A percentile compares a stretch with the other conserved stretches of the same genome.
Evolutionary conservation across 2,888 invertebrate species (phyloP).

Genomic region (Operophtera brumata): DNA sequence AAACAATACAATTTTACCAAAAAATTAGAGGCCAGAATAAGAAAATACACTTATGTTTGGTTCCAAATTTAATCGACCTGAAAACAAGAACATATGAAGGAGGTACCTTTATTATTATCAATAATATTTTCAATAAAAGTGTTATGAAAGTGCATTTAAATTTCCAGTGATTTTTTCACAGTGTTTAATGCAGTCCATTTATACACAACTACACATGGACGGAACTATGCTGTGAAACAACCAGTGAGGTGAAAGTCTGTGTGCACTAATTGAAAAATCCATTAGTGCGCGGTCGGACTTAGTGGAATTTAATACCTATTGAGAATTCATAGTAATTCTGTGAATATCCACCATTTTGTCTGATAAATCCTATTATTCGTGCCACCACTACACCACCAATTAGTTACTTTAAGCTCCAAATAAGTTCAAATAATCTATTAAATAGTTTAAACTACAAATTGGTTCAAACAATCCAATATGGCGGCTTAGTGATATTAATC

Average conservation of each 20-base stretch:
- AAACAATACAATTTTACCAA: no score
- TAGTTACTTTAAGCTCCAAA: background rate
- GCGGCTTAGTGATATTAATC: background rate
- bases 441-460: conserved; percentile 3
- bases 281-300: no score
- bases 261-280: no score
- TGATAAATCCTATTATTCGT: background rate
- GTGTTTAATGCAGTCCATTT: background rate
- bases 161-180: background rate
- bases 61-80: background rate
- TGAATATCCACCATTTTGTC: background rate
- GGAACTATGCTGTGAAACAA: background rate
- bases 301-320: no score
- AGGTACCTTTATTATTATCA: no score
- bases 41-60: background rate
- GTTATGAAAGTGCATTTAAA: background rate
- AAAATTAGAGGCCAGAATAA: no score
- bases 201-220: background rate
- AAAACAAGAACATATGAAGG: background rate
- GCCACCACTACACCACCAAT: background rate
- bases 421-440: background rate
- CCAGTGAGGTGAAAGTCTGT: no score
- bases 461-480: conserved; percentile 1
- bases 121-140: background rate
- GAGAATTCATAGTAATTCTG: background rate